phyloP scores from a whole-genome alignment of 1,140 invertebrate species.

The Eufriesea mexicana region DNA sequence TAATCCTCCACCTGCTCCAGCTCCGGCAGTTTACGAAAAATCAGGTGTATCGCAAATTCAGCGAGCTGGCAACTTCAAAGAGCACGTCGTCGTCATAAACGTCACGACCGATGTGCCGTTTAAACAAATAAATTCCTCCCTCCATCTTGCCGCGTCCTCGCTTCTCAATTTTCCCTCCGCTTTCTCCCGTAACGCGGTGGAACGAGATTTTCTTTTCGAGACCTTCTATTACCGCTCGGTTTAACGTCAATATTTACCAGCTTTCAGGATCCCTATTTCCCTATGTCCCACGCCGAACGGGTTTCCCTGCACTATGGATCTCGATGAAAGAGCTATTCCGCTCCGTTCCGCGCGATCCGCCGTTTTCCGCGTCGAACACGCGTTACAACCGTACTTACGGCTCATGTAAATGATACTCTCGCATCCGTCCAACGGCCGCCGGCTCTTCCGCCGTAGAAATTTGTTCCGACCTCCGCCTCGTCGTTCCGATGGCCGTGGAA shows the following conservation, averaged over 20 bases:
- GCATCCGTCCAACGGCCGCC: conserved; percentile 1
- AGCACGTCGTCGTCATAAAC: background rate
- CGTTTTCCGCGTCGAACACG: background rate
- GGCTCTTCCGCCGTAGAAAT: conserved; percentile 10
- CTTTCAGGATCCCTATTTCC: conserved; percentile 16
- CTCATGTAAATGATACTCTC: conserved; percentile 32
- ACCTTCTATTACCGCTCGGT: conserved; percentile 25
- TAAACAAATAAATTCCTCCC: conserved; percentile 4
- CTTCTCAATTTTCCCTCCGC: conserved; percentile 1
- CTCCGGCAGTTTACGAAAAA: too few species aligned
- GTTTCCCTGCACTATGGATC: background rate
- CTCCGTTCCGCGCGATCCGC: background rate
- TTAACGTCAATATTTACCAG: conserved; percentile 44
- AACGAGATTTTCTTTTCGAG: conserved; percentile 28
- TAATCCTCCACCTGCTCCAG: too few species aligned
- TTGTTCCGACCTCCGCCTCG: conserved; percentile 16
- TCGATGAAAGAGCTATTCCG: background rate
- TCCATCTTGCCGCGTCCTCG: background rate
- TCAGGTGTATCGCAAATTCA: too few species aligned
- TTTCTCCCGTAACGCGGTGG: background rate
- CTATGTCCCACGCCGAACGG: background rate
- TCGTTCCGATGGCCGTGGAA: background rate
- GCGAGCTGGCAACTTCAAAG: background rate
- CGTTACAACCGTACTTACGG: conserved; percentile 32
- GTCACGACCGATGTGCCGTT: background rate